Evolutionary conservation across 2,797 vertebrate species (phyloP).

Genomic region (Balearica regulorum): DNA sequence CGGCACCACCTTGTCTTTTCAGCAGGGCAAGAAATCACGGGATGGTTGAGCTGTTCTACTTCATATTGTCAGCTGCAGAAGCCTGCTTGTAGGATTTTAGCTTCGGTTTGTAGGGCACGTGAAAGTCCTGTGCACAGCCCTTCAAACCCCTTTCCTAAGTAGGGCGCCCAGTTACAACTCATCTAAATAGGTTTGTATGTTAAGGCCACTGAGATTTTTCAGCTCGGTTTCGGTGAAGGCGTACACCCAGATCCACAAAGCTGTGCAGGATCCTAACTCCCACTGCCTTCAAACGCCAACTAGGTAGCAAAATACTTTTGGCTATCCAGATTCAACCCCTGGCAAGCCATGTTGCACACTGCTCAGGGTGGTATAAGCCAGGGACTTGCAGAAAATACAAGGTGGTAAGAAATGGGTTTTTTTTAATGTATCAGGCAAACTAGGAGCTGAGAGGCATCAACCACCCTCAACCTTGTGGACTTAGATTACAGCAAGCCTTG

Average conservation of each 20-base stretch:
- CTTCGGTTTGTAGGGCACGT: background rate
- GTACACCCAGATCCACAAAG: background rate
- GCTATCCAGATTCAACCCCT: background rate
- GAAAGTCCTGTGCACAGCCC: background rate
- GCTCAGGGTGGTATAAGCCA: background rate
- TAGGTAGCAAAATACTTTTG: background rate
- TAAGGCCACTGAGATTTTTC: conserved; percentile 45
- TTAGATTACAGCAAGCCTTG: background rate
- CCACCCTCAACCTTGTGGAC: background rate
- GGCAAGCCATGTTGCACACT: background rate
- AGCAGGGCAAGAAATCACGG: background rate
- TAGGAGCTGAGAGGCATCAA: background rate
- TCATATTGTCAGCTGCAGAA: fast-evolving
- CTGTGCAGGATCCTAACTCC: background rate
- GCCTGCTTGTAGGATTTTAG: background rate
- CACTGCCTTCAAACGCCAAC: background rate
- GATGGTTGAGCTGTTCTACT: background rate
- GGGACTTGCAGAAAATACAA: background rate
- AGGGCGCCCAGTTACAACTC: background rate
- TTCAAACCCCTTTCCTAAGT: background rate
- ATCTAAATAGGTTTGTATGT: conserved; percentile 36
- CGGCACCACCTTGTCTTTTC: background rate
- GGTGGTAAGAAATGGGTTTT: fast-evolving
- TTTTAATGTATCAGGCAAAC: background rate
- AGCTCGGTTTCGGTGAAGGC: background rate